phyloP scores from a whole-genome alignment of 2,888 invertebrate species.

The Drepana falcataria region DNA sequence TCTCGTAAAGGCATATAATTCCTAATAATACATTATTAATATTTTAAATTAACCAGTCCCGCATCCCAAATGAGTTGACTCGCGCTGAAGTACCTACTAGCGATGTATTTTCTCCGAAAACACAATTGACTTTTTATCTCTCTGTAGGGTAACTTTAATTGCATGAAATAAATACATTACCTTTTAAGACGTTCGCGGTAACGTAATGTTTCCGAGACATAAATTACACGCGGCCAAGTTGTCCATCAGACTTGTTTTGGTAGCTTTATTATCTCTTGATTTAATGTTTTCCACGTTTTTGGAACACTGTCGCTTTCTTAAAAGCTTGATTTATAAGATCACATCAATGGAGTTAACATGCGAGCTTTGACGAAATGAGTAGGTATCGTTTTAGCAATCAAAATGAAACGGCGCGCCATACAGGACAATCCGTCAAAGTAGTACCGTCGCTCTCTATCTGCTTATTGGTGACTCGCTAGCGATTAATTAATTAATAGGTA shows the following conservation, averaged over 20 bases:
- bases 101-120: conserved; percentile 9
- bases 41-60: too few species aligned
- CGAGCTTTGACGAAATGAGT: neutral
- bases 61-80: neutral
- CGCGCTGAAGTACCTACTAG: neutral
- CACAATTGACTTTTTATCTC: conserved; percentile 22
- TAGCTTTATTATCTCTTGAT: conserved; percentile 36
- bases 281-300: conserved; percentile 13
- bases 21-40: too few species aligned
- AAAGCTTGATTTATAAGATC: conserved; percentile 3
- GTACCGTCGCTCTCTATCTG: too few species aligned
- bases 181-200: conserved; percentile 34
- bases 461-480: too few species aligned
- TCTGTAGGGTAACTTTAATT: conserved; percentile 33
- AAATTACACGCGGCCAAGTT: conserved; percentile 37
- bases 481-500: too few species aligned
- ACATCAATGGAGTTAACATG: neutral
- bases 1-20: too few species aligned
- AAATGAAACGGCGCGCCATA: neutral
- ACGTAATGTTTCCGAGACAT: conserved; percentile 25
- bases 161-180: conserved; percentile 37
- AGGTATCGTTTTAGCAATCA: neutral
- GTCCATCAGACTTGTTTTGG: conserved; percentile 27
- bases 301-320: neutral
- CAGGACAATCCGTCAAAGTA: too few species aligned